Conservation (phyloP, 1,140 invertebrate species). For the Lepidurus couesii region DNA sequence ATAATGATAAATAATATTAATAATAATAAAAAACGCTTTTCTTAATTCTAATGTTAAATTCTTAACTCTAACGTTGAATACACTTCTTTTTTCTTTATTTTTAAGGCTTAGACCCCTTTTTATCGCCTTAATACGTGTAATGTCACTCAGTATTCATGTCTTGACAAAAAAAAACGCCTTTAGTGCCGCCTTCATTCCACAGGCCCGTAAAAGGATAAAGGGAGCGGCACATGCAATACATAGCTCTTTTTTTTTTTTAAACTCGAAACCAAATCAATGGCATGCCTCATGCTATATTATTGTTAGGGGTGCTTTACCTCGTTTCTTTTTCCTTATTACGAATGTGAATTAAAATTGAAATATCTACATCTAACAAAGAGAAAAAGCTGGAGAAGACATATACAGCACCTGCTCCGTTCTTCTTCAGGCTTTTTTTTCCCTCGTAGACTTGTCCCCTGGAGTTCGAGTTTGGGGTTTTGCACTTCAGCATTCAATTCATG, state of each 20-base stretch:
- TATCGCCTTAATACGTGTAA: neutral
- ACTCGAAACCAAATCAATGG: neutral
- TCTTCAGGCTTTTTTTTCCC: neutral
- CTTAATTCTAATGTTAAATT: neutral
- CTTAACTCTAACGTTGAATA: neutral
- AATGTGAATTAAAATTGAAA: too few species aligned
- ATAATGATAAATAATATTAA: neutral
- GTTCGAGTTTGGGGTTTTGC: neutral
- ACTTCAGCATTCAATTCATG: neutral
- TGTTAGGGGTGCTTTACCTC: neutral
- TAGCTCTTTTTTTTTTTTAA: neutral
- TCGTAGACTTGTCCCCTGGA: too few species aligned
- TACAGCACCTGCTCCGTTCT: neutral
- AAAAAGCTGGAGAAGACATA: neutral
- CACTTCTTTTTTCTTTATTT: neutral
- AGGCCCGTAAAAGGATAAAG: constrained; percentile 10
- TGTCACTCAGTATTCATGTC: neutral
- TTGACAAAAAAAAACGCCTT: neutral
- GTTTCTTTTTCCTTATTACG: neutral
- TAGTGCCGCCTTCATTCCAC: neutral
- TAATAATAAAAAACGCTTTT: too few species aligned
- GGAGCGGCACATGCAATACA: constrained; percentile 13
- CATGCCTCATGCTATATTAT: too few species aligned
- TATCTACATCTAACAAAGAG: neutral
- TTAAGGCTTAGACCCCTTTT: neutral